A percentile compares a stretch with the other conserved stretches of the same genome.
phyloP scores from a whole-genome alignment of 1,140 invertebrate species.

The Microvelia longipes region DNA sequence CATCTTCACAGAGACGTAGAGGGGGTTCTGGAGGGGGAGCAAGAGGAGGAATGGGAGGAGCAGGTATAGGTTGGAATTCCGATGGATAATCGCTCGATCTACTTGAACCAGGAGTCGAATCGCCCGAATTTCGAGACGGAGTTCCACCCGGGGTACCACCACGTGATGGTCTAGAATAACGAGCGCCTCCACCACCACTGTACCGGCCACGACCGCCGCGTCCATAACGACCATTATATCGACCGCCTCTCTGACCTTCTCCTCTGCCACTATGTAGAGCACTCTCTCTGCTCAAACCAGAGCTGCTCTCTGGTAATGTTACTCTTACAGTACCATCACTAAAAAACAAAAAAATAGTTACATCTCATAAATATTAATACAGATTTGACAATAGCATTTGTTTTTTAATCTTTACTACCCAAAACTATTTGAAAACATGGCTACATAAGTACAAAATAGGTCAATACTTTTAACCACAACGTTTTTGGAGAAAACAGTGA shows the following conservation, averaged over 20 bases:
- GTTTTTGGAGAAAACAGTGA: too few species aligned
- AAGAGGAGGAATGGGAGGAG: slow-evolving; percentile 4
- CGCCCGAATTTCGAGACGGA: not conserved
- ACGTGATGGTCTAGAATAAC: not conserved
- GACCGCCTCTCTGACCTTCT: not conserved
- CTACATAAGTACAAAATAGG: too few species aligned
- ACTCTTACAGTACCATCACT: slow-evolving; percentile 8
- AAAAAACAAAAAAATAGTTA: not conserved
- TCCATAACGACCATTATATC: not conserved
- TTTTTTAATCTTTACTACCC: too few species aligned
- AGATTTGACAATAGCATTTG: too few species aligned
- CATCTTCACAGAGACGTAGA: slow-evolving; percentile 20
- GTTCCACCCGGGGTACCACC: not conserved
- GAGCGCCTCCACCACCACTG: slow-evolving; percentile 17
- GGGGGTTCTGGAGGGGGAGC: slow-evolving; percentile 6
- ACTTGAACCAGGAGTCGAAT: not conserved
- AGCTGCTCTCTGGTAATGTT: not conserved
- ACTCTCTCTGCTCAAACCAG: not conserved
- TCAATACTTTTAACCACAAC: too few species aligned
- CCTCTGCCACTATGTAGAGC: not conserved
- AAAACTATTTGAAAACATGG: too few species aligned
- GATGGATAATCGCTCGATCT: not conserved
- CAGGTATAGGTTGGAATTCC: not conserved
- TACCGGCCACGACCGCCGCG: not conserved
- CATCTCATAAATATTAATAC: too few species aligned